Conservation (phyloP, 2,113 vertebrate species). For the Oreochromis niloticus region DNA sequence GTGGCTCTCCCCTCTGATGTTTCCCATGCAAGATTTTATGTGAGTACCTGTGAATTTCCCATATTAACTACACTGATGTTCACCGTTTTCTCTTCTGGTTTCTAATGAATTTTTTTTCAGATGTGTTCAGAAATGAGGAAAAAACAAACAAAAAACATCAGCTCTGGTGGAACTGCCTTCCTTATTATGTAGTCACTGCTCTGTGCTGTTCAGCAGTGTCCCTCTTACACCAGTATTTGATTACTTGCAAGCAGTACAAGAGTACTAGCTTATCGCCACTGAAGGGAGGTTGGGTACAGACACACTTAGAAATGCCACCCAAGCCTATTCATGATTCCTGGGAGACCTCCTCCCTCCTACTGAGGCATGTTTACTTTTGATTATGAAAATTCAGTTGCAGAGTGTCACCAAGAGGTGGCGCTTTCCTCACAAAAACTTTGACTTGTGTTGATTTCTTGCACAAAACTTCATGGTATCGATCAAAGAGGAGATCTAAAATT, state of each 20-base stretch:
- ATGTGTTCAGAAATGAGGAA: neutral
- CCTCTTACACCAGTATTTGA: neutral
- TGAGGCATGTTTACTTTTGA: neutral
- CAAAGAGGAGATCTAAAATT: neutral
- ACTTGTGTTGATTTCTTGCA: neutral
- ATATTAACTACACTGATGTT: neutral
- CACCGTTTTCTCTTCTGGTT: neutral
- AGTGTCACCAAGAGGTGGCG: neutral
- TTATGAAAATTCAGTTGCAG: neutral
- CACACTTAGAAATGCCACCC: neutral
- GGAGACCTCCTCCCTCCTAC: neutral
- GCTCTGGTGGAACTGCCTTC: neutral
- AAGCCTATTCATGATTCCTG: neutral
- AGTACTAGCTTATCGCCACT: neutral
- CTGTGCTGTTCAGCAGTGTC: neutral
- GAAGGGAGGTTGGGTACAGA: neutral
- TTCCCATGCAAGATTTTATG: slow-evolving; percentile 96
- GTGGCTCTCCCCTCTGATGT: slow-evolving; percentile 96
- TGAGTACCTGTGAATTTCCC: slow-evolving; percentile 73
- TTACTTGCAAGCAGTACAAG: neutral
- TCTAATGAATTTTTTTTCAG: neutral
- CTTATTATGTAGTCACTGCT: neutral
- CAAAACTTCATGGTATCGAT: neutral
- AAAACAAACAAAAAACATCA: neutral
- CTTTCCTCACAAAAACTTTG: neutral